Conservation (phyloP, 2,888 invertebrate genomes). For the Dorcus parallelipipedus region DNA sequence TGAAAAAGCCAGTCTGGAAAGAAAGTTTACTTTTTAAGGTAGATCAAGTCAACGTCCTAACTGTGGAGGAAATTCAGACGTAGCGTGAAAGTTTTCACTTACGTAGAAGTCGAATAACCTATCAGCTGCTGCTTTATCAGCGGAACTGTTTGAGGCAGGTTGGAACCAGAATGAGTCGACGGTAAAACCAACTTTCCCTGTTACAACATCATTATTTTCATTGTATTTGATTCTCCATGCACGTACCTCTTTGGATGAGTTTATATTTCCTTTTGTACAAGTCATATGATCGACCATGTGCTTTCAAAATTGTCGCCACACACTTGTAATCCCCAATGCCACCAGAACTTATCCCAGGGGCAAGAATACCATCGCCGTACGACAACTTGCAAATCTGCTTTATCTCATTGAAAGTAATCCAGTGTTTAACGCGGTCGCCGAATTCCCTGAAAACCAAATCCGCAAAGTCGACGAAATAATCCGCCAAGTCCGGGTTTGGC, state of each 20-base stretch:
- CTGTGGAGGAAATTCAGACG: no score
- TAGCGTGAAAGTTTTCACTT: constrained; percentile 50
- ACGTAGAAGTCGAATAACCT: constrained; percentile 54
- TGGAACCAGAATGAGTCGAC: constrained; percentile 53
- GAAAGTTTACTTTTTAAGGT: no score
- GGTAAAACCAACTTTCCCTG: constrained; percentile 56
- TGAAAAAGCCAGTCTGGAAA: constrained; percentile 61
- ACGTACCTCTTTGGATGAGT: constrained; percentile 32
- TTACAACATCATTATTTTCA: constrained; percentile 46
- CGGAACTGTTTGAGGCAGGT: constrained; percentile 47
- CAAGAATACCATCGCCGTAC: constrained; percentile 33
- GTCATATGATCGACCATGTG: constrained; percentile 62
- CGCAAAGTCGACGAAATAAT: constrained; percentile 61
- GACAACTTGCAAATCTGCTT: constrained; percentile 33
- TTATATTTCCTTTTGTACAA: constrained; percentile 55
- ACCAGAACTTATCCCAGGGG: constrained; percentile 43
- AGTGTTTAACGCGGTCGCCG: constrained; percentile 38
- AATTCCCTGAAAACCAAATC: constrained; percentile 53
- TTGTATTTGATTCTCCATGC: constrained; percentile 24
- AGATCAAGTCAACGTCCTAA: no score
- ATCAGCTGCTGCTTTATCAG: constrained; percentile 53
- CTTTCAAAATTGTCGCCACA: constrained; percentile 59
- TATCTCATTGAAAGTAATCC: constrained; percentile 25
- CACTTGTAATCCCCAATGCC: constrained; percentile 61
- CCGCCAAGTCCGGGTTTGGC: constrained; percentile 59